Evolutionary conservation across 35 echinoderm and acorn worm genomes (phyloP).

Genomic region (Ophioderma brevispina): DNA sequence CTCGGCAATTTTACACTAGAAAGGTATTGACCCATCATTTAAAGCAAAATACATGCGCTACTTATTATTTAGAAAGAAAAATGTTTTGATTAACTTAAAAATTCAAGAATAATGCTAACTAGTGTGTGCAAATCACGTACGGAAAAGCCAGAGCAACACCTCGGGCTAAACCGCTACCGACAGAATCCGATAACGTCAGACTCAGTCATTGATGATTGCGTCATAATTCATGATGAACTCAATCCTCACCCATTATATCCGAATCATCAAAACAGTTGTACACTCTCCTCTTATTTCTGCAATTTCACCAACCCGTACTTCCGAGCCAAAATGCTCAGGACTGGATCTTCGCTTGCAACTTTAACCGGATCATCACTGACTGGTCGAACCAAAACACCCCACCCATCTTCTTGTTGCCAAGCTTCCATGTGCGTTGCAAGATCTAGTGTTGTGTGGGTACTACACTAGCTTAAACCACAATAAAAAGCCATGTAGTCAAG

Average conservation of each 20-base stretch:
- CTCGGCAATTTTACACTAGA: too few species aligned
- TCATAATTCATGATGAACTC: too few species aligned
- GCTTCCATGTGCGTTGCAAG: slow-evolving; percentile 94
- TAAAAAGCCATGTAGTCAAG: slow-evolving; percentile 80
- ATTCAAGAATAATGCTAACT: too few species aligned
- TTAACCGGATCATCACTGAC: slow-evolving; percentile 72
- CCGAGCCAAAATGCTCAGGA: slow-evolving; percentile 81
- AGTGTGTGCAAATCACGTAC: too few species aligned
- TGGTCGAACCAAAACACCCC: slow-evolving; percentile 65
- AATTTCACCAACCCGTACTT: slow-evolving; percentile 68
- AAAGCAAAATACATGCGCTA: too few species aligned
- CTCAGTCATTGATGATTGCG: too few species aligned
- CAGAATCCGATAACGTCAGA: too few species aligned
- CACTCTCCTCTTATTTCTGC: slow-evolving; percentile 62
- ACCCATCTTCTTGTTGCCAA: slow-evolving; percentile 68
- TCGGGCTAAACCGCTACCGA: too few species aligned
- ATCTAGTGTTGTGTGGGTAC: slow-evolving; percentile 62
- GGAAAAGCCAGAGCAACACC: too few species aligned
- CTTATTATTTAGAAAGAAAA: too few species aligned
- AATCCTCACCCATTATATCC: neutral
- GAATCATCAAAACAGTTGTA: slow-evolving; percentile 58
- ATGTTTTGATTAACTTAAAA: too few species aligned
- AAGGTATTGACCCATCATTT: too few species aligned
- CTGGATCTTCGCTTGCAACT: slow-evolving; percentile 79
- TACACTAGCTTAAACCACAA: slow-evolving; percentile 62